Evolutionary conservation across 1,140 invertebrate species (phyloP).

Genomic region (Microvelia longipes): DNA sequence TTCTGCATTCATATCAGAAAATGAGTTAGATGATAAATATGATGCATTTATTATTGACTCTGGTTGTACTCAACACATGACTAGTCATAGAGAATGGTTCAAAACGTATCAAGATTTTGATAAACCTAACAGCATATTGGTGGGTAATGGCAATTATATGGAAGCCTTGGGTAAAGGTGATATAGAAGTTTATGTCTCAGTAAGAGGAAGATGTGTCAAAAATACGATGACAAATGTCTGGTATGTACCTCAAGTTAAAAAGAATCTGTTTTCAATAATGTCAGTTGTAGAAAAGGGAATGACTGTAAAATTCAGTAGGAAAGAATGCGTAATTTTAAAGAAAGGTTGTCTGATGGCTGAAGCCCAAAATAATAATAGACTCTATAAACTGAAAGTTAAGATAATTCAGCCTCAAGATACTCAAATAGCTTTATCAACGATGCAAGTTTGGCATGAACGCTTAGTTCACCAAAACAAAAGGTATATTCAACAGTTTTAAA

Average conservation of each 20-base stretch:
- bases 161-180: neutral
- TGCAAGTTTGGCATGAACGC: neutral
- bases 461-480: neutral
- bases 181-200: neutral
- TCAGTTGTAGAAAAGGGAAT: neutral
- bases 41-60: neutral
- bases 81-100: neutral
- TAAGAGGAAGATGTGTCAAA: neutral
- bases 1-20: neutral
- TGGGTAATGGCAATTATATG: neutral
- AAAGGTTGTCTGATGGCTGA: neutral
- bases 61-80: neutral
- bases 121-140: neutral
- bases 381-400: neutral
- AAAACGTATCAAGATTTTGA: neutral
- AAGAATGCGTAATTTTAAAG: neutral
- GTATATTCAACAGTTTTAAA: neutral
- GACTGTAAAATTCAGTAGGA: neutral
- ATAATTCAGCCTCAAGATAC: neutral
- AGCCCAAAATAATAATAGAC: neutral
- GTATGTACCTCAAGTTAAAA: neutral
- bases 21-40: neutral
- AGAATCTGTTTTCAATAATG: constrained; percentile 1
- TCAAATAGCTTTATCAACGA: neutral
- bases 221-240: neutral